These are phyloP conservation scores for Ectemnius lituratus DNA, from an alignment of 2,888 invertebrate genomes.

Conservation along the genomic window DNA sequence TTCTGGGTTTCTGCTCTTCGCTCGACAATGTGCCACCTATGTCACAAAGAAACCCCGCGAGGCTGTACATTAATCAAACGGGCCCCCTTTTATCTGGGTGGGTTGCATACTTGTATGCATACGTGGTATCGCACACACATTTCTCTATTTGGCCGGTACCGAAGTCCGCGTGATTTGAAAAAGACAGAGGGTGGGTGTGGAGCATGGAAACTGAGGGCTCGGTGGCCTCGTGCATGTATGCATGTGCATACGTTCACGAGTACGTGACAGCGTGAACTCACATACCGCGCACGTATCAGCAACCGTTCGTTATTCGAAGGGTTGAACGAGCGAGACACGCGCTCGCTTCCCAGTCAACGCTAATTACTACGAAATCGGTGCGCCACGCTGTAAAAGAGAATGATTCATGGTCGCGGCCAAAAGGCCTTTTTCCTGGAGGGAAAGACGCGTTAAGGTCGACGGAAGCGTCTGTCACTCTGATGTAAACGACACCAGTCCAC, in stretches of 20 bases:
- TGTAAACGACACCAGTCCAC: conserved; percentile 32
- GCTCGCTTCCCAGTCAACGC: conserved; percentile 49
- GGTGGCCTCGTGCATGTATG: not conserved
- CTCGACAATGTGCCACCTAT: conserved; percentile 45
- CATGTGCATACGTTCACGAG: not conserved
- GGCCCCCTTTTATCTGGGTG: conserved; percentile 12
- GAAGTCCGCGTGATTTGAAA: conserved; percentile 19
- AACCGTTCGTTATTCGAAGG: conserved; percentile 36
- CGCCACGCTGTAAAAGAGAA: conserved; percentile 45
- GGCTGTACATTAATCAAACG: conserved; percentile 57
- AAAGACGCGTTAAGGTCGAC: not conserved
- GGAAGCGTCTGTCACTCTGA: conserved; percentile 11
- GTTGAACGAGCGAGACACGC: conserved; percentile 55
- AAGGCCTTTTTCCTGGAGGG: conserved; percentile 33
- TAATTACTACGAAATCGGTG: conserved; percentile 60
- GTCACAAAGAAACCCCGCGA: conserved; percentile 57
- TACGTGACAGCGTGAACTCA: not conserved
- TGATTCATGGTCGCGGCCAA: conserved; percentile 53
- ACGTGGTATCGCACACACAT: conserved; percentile 8
- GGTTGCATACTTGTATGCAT: conserved; percentile 1
- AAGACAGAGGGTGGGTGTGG: conserved; percentile 9
- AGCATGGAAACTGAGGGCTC: not conserved
- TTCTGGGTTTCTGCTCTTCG: conserved; percentile 15
- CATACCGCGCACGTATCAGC: not conserved
- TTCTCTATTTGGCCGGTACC: not conserved